A percentile compares a stretch with the other conserved stretches of the same genome.
phyloP scores from a whole-genome alignment of 2,797 vertebrate species.

The Spea hammondii region DNA sequence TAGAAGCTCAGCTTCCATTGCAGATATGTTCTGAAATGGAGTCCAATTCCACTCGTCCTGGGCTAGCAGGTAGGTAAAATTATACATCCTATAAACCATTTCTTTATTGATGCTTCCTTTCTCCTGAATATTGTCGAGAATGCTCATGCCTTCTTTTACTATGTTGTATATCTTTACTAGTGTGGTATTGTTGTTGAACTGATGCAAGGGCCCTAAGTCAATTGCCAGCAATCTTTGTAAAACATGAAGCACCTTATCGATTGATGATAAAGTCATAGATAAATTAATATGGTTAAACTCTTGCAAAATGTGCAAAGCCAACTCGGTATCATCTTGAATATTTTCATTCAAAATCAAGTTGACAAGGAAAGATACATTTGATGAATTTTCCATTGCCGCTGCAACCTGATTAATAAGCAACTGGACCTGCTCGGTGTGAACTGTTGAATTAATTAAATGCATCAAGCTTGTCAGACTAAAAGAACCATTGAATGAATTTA shows the following conservation, averaged over 20 bases:
- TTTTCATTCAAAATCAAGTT: conserved; percentile 14
- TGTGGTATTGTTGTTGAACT: conserved; percentile 52
- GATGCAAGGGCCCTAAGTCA: conserved; percentile 4
- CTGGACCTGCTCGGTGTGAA: conserved; percentile 10
- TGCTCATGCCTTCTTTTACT: conserved; percentile 53
- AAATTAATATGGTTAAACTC: conserved; percentile 8
- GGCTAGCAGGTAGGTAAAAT: conserved; percentile 53
- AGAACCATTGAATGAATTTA: neutral
- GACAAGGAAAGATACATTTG: conserved; percentile 1
- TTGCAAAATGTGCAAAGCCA: conserved; percentile 9
- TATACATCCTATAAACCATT: conserved; percentile 53
- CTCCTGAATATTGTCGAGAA: conserved; percentile 45
- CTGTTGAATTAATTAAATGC: neutral
- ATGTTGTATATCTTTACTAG: conserved; percentile 51
- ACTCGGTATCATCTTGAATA: conserved; percentile 11
- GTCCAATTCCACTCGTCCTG: conserved; percentile 41
- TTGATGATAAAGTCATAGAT: neutral
- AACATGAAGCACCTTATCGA: conserved; percentile 4
- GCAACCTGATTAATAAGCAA: conserved; percentile 1
- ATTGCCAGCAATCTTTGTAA: conserved; percentile 1
- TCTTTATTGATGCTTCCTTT: conserved; percentile 48
- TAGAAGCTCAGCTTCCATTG: conserved; percentile 36
- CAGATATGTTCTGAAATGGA: conserved; percentile 13
- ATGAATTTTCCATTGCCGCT: neutral
- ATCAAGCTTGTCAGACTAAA: conserved; percentile 7